These are phyloP conservation scores for Chloroclystis v-ata DNA, from an alignment of 2,888 invertebrate species.

Conservation along the genomic window DNA sequence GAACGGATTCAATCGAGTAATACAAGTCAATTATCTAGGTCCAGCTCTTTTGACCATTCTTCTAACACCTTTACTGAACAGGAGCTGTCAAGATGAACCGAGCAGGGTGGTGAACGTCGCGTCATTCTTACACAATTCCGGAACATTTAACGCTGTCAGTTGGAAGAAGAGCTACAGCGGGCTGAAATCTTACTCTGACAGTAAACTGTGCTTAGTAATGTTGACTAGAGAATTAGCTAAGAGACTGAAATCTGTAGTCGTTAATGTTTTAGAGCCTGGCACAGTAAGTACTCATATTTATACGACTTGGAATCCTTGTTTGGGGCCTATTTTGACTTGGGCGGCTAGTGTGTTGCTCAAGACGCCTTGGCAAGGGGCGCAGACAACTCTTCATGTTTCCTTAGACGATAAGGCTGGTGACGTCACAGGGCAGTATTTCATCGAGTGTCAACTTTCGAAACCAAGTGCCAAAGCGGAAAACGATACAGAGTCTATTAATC, in stretches of 20 bases:
- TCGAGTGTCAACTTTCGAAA: constrained; percentile 81
- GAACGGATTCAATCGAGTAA: background rate
- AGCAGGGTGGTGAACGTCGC: constrained; percentile 86
- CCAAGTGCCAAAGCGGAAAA: constrained; percentile 77
- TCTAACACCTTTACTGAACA: background rate
- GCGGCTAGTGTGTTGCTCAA: constrained; percentile 78
- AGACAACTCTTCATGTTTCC: constrained; percentile 83
- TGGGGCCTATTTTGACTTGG: constrained; percentile 67
- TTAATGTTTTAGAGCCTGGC: constrained; percentile 89
- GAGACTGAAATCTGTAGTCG: constrained; percentile 81
- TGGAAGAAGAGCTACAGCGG: constrained; percentile 36
- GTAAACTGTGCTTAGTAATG: constrained; percentile 84
- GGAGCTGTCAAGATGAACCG: background rate
- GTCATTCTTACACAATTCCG: constrained; percentile 82
- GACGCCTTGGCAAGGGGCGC: constrained; percentile 84
- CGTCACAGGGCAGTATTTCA: constrained; percentile 83
- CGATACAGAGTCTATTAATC: constrained; percentile 80
- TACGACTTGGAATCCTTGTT: constrained; percentile 59
- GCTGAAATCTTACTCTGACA: constrained; percentile 68
- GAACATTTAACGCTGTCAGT: constrained; percentile 81
- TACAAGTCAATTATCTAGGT: background rate
- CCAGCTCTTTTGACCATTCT: background rate
- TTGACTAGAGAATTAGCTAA: constrained; percentile 83
- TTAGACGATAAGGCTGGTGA: constrained; percentile 81
- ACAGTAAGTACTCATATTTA: constrained; percentile 87